Conservation (phyloP, 2,888 invertebrate species). For the Parapristionchus giblindavisi region DNA sequence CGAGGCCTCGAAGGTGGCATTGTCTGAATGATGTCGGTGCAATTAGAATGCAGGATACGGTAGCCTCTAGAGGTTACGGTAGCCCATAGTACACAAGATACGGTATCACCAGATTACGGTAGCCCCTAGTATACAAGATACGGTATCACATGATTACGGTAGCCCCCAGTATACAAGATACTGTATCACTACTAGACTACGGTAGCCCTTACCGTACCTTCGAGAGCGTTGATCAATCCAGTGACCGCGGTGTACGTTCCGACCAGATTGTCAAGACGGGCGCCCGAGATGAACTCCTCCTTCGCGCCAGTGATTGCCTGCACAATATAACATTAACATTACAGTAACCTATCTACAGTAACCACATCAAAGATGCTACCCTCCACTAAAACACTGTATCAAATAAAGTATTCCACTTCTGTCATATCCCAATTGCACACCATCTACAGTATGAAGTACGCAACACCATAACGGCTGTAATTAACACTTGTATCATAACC, state of each 20-base stretch:
- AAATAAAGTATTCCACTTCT: no score
- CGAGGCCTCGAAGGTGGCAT: conserved; percentile 18
- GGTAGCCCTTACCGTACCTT: conserved; percentile 47
- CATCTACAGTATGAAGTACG: no score
- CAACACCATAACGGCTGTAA: no score
- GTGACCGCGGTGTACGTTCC: conserved; percentile 72
- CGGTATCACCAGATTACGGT: no score
- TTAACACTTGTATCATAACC: no score
- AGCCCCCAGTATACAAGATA: not conserved
- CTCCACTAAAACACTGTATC: no score
- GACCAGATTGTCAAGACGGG: conserved; percentile 73
- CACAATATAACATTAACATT: conserved; percentile 9
- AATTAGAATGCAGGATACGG: no score
- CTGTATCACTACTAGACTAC: not conserved
- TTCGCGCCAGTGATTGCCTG: conserved; percentile 71
- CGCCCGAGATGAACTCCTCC: conserved; percentile 73
- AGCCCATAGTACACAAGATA: no score
- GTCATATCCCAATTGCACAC: no score
- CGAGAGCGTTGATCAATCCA: conserved; percentile 71
- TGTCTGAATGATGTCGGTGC: not conserved
- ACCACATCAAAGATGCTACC: no score
- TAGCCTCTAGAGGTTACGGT: no score
- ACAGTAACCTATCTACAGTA: not conserved
- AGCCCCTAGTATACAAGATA: no score
- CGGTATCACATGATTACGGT: not conserved